Evolutionary conservation across 2,888 invertebrate species (phyloP).

Genomic region (Caenorhabditis auriculariae): DNA sequence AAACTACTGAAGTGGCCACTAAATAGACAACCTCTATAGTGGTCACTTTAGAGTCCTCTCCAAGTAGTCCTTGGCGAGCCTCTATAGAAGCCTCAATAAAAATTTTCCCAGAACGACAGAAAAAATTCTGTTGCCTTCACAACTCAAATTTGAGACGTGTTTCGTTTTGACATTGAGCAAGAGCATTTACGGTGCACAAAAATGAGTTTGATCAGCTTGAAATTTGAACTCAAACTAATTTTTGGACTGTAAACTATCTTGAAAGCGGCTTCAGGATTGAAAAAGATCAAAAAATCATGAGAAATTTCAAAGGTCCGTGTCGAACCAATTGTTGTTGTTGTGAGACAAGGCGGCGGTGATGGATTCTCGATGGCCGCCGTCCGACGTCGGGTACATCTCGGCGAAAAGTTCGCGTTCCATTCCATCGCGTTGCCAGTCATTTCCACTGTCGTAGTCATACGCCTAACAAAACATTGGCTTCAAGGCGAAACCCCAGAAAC

Average conservation of each 20-base stretch:
- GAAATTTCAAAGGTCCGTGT: slow-evolving; percentile 49
- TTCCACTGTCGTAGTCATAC: slow-evolving; percentile 27
- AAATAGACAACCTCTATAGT: too few species aligned
- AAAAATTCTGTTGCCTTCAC: too few species aligned
- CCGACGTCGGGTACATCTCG: slow-evolving; percentile 50
- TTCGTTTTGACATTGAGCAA: too few species aligned
- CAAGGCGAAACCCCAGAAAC: not conserved
- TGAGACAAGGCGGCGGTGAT: slow-evolving; percentile 20
- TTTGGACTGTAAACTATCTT: not conserved
- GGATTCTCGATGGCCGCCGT: slow-evolving; percentile 27
- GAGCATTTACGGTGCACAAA: too few species aligned
- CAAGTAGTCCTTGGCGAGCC: too few species aligned
- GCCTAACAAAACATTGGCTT: slow-evolving; percentile 13
- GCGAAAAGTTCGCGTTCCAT: slow-evolving; percentile 60
- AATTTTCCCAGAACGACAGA: too few species aligned
- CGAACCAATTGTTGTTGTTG: slow-evolving; percentile 52
- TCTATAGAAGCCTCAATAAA: too few species aligned
- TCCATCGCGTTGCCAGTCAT: slow-evolving; percentile 52
- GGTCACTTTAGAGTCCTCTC: too few species aligned
- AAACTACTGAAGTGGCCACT: too few species aligned
- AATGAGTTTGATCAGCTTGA: too few species aligned
- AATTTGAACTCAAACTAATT: too few species aligned
- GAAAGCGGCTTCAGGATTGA: not conserved
- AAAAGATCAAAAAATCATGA: not conserved
- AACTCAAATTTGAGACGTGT: too few species aligned